Evolutionary conservation across 2,113 vertebrate genomes (phyloP).

Genomic region (Calidris pugnax): DNA sequence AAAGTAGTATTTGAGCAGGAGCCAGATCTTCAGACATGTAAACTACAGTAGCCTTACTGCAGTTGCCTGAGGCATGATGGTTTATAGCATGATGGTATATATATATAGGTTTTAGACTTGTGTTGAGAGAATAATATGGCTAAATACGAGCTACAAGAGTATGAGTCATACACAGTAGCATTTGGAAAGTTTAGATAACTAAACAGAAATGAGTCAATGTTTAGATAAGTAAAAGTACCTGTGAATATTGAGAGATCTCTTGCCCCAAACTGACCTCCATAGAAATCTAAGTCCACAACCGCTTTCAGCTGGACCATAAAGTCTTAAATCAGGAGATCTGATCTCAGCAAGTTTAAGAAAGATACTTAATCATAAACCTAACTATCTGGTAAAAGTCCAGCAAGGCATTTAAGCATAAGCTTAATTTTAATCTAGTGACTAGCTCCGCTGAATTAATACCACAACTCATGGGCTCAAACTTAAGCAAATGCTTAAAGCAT

Average conservation of each 20-base stretch:
- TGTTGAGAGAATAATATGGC: background rate
- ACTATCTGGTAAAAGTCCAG: background rate
- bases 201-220: background rate
- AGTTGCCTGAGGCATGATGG: background rate
- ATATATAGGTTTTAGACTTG: background rate
- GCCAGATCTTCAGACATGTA: background rate
- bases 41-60: background rate
- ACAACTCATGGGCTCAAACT: background rate
- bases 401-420: background rate
- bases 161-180: background rate
- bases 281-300: background rate
- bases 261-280: background rate
- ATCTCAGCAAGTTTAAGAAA: background rate
- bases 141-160: background rate
- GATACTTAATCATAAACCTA: background rate
- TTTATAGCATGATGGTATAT: background rate
- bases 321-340: background rate
- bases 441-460: background rate
- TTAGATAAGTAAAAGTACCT: background rate
- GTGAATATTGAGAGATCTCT: background rate
- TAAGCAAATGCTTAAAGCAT: background rate
- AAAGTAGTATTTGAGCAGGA: background rate
- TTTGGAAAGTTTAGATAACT: background rate
- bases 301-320: background rate
- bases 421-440: background rate